phyloP scores from a whole-genome alignment of 2,797 vertebrate species.

The Xenops minutus region DNA sequence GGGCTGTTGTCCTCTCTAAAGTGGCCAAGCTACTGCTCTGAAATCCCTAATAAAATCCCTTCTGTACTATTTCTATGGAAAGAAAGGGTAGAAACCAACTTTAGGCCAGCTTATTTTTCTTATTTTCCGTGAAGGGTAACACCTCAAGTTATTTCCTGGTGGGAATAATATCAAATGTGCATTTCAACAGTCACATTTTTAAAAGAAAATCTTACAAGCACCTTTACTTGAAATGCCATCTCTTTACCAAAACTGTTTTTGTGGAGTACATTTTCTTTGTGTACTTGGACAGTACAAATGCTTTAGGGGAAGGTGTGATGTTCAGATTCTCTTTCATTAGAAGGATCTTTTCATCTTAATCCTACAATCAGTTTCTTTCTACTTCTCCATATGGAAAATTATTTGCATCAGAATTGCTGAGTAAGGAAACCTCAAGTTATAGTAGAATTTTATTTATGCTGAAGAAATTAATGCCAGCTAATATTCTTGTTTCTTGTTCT shows the following conservation, averaged over 20 bases:
- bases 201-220: background rate
- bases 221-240: background rate
- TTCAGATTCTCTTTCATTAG: background rate
- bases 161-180: background rate
- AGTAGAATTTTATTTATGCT: constrained; percentile 40
- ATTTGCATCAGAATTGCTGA: constrained; percentile 22
- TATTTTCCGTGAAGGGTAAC: background rate
- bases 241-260: background rate
- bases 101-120: background rate
- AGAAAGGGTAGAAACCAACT: background rate
- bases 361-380: background rate
- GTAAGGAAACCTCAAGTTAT: constrained; percentile 4
- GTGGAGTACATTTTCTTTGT: background rate
- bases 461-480: constrained; percentile 42
- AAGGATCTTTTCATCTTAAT: background rate
- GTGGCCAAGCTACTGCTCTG: background rate
- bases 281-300: background rate
- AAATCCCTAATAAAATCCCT: background rate
- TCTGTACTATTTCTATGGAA: background rate
- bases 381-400: background rate
- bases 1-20: background rate
- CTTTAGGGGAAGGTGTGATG: background rate
- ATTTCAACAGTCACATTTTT: background rate
- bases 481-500: constrained; percentile 24
- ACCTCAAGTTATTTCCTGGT: background rate